Evolutionary conservation across 2,797 vertebrate species (phyloP).

Genomic region (Helostoma temminkii): DNA sequence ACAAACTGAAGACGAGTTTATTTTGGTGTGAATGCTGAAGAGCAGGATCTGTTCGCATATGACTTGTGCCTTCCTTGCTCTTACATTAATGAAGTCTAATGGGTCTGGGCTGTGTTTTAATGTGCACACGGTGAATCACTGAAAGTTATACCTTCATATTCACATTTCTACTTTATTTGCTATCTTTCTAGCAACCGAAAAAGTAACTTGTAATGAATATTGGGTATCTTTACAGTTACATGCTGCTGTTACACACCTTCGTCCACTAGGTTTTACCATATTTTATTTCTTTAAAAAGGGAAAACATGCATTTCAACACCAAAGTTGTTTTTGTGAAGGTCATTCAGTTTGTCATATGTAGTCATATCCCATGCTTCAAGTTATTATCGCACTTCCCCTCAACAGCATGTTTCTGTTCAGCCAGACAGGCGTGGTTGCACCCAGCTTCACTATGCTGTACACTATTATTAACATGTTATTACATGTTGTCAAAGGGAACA

Average conservation of each 20-base stretch:
- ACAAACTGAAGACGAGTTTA: not conserved
- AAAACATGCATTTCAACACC: not conserved
- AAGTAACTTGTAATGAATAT: not conserved
- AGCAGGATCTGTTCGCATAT: conserved; percentile 25
- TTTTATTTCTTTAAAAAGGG: conserved; percentile 1
- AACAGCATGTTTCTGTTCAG: not conserved
- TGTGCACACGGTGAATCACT: conserved; percentile 14
- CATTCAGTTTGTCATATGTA: not conserved
- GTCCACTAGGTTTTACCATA: not conserved
- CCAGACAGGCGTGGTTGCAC: no score
- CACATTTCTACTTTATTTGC: conserved; percentile 24
- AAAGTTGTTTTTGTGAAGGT: not conserved
- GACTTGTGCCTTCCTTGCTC: conserved; percentile 65
- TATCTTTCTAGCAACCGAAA: conserved; percentile 19
- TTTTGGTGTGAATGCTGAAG: conserved; percentile 16
- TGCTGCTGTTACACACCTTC: no score
- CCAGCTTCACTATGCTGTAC: not conserved
- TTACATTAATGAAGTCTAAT: conserved; percentile 16
- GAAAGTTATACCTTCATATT: conserved; percentile 17
- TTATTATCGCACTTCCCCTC: not conserved
- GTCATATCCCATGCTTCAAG: not conserved
- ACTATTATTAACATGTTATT: conserved; percentile 26
- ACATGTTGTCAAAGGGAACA: conserved; percentile 11
- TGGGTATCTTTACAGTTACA: not conserved
- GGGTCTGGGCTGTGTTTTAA: conserved; percentile 6